Conservation (phyloP, 92 coral and sea anemone genomes). For the Palythoa grandiflora region DNA sequence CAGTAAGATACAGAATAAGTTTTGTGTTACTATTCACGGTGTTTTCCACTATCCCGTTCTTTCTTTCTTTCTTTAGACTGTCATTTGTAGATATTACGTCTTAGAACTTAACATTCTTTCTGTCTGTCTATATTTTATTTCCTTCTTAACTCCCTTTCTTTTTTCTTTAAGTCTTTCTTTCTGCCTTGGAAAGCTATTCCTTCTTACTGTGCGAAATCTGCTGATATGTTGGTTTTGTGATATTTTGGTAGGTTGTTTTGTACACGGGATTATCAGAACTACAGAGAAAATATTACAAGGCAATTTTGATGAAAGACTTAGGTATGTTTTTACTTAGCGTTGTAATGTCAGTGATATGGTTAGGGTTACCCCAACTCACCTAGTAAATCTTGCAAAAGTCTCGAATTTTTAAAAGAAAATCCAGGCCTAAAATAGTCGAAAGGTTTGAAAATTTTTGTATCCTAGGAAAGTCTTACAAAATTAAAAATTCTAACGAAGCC, state of each 20-base stretch:
- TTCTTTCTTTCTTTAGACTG: no score
- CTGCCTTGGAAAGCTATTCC: no score
- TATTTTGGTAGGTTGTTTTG: slow-evolving; percentile 68
- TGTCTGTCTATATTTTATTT: background rate
- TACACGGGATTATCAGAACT: slow-evolving; percentile 91
- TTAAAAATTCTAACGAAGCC: no score
- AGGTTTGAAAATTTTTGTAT: no score
- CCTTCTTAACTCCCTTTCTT: background rate
- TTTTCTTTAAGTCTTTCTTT: background rate
- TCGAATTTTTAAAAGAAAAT: background rate
- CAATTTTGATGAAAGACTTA: slow-evolving; percentile 80
- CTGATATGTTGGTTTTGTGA: background rate
- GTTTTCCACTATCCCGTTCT: no score
- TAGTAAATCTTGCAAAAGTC: background rate
- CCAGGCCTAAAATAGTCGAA: no score
- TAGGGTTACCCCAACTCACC: background rate
- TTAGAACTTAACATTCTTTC: background rate
- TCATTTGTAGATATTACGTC: no score
- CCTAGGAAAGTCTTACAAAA: no score
- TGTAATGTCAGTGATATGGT: background rate
- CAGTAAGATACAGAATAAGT: no score
- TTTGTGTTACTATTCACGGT: no score
- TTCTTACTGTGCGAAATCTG: background rate
- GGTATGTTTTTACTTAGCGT: slow-evolving; percentile 52
- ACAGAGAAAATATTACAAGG: slow-evolving; percentile 94